Percentiles rank a stretch among this genome's conserved stretches.
These are phyloP conservation scores for Pseudoips prasinana DNA, from an alignment of 2,888 invertebrate genomes.

Conservation along the genomic window DNA sequence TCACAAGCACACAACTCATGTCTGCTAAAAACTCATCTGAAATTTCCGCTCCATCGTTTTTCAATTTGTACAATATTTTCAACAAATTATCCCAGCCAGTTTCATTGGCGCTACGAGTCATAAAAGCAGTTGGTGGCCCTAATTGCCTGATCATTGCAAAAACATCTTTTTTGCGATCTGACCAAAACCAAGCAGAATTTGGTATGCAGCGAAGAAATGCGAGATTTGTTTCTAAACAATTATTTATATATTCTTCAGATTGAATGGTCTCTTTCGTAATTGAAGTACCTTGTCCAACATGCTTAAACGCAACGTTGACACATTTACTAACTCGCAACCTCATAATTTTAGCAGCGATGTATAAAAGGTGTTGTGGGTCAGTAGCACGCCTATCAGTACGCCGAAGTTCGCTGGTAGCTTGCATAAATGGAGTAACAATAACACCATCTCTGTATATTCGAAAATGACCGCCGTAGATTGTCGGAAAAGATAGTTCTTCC, in stretches of 20 bases:
- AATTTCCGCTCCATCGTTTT: constrained; percentile 22
- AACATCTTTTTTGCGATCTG: constrained; percentile 39
- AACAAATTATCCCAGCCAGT: constrained; percentile 45
- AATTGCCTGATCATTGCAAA: constrained; percentile 41
- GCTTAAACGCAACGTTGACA: constrained; percentile 35
- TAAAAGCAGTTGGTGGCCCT: constrained; percentile 44
- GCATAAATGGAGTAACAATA: constrained; percentile 46
- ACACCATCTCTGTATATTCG: constrained; percentile 37
- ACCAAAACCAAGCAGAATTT: constrained; percentile 54
- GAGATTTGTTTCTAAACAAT: constrained; percentile 36
- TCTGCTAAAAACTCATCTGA: constrained; percentile 23
- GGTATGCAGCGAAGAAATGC: constrained; percentile 48
- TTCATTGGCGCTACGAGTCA: constrained; percentile 55
- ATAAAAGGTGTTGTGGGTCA: constrained; percentile 46
- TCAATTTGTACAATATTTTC: constrained; percentile 42
- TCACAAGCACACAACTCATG: constrained; percentile 28
- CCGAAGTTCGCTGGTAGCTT: constrained; percentile 51
- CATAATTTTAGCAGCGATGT: constrained; percentile 55
- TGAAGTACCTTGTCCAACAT: constrained; percentile 28
- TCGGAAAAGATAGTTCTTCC: constrained; percentile 57
- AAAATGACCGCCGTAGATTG: constrained; percentile 50
- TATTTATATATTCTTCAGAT: constrained; percentile 38
- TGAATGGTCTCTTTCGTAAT: constrained; percentile 40
- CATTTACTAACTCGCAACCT: constrained; percentile 33
- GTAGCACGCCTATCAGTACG: constrained; percentile 49